Base-by-base conservation (phyloP, 2,888 invertebrate genomes). In the Zonitis immaculata region DNA sequence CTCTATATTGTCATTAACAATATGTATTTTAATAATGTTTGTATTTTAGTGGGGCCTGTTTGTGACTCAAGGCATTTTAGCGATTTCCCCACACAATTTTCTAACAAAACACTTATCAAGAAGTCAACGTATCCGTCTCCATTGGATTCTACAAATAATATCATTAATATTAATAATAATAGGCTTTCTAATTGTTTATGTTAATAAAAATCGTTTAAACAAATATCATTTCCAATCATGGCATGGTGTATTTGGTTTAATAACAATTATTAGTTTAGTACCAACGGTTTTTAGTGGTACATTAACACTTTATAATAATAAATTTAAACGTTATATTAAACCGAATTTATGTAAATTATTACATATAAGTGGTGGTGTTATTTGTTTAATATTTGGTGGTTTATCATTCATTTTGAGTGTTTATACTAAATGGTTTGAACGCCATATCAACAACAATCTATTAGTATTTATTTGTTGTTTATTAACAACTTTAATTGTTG, bases 1-100 rank as follows among this genome's bases (percentile, higher is more conserved):
- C 44, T 39, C 35, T n/a, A 28, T n/a, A n/a, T n/a, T n/a, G n/a
- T n/a, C n/a, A n/a, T n/a, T n/a, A n/a, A n/a, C n/a, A n/a, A n/a
- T n/a, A n/a, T n/a, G n/a, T n/a, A n/a, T n/a, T n/a, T n/a, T n/a
- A n/a, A n/a, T n/a, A 14, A 39, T 27, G 22, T n/a, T 39, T 16
- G n/a, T 16, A 27, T 73, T 74, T 54, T 51, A 76, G 75, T 75
- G 73, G 72, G 63, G 69, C 59, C 54, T 74, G 6, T 42, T 75
- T 26, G 71, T 75, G 72, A 66, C 69, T 4, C 72, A 74, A 62
- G 74, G 70, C 20, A 66, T 75, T 32, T 57, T 73, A 42, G 55
- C 68, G 9, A 58, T 74, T 22, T 63, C 70, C 27, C 67, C 69
- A 50, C 66, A 72, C 52, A 75, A 73, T 56, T 61, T 70, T 6